These are phyloP conservation scores for Micrastur ruficollis DNA, from an alignment of 2,797 vertebrate genomes.

Conservation along the genomic window DNA sequence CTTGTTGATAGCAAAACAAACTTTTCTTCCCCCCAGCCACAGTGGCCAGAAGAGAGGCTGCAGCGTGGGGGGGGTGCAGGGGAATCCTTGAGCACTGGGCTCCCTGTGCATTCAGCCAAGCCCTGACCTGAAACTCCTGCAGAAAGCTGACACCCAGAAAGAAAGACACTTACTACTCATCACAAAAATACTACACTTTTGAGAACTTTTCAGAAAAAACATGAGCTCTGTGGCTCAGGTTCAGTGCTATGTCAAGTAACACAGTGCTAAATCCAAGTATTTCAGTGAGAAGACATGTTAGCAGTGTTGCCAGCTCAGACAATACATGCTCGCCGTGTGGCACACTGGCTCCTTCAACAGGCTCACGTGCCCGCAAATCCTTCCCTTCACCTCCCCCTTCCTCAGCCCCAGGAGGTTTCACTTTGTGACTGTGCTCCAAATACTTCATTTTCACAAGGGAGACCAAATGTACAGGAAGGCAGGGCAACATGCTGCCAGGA, in stretches of 20 bases:
- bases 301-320: background rate
- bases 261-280: background rate
- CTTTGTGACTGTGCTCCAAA: background rate
- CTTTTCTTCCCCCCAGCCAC: background rate
- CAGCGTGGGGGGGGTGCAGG: accelerated
- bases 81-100: accelerated
- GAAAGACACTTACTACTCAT: background rate
- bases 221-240: background rate
- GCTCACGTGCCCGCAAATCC: accelerated
- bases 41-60: background rate
- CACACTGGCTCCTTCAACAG: background rate
- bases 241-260: background rate
- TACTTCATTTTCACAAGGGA: background rate
- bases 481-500: accelerated
- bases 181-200: background rate
- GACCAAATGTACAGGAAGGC: background rate
- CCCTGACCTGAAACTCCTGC: background rate
- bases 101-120: background rate
- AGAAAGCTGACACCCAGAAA: background rate
- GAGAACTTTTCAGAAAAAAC: background rate
- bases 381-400: background rate
- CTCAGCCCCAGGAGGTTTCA: background rate
- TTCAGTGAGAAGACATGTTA: background rate
- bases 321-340: accelerated
- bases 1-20: background rate